Conservation (phyloP, 2,113 vertebrate genomes). For the Scomber colias region DNA sequence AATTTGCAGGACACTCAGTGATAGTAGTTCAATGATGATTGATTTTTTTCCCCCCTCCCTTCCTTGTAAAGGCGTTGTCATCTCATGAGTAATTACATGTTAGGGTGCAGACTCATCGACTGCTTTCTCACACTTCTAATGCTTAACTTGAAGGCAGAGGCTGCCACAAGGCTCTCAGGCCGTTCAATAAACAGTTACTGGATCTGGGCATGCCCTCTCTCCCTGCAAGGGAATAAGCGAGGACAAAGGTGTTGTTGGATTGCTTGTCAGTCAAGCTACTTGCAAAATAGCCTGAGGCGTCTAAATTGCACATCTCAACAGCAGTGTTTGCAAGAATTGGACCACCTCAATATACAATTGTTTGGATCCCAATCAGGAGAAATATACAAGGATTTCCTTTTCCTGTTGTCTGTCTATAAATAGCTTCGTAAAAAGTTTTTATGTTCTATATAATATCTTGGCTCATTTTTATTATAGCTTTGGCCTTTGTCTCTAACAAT, state of each 20-base stretch:
- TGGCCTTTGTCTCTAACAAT: not conserved
- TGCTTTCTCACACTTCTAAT: constrained; percentile 62
- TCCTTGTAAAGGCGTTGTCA: constrained; percentile 72
- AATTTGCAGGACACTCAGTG: constrained; percentile 78
- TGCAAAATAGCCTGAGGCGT: constrained; percentile 33
- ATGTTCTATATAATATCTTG: not conserved
- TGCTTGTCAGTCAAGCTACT: constrained; percentile 58
- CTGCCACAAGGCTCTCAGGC: constrained; percentile 43
- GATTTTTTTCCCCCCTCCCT: constrained; percentile 68
- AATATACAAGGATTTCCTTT: not conserved
- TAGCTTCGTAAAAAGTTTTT: too few relatives aligned
- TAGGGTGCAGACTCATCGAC: constrained; percentile 75
- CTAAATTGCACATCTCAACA: constrained; percentile 37
- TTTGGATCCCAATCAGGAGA: not conserved
- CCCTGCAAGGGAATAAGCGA: constrained; percentile 36
- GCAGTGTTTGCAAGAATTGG: constrained; percentile 32
- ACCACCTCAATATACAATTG: not conserved
- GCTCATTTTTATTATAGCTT: not conserved
- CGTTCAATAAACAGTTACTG: constrained; percentile 76
- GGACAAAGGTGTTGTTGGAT: constrained; percentile 49
- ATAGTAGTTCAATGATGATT: constrained; percentile 81
- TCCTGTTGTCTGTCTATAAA: not conserved
- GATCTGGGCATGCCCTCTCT: constrained; percentile 53
- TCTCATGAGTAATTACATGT: constrained; percentile 82
- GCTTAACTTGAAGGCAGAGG: constrained; percentile 54